A percentile compares a stretch with the other conserved stretches of the same genome.
phyloP scores from a whole-genome alignment of 2,797 vertebrate species.

The Chelonia mydas region DNA sequence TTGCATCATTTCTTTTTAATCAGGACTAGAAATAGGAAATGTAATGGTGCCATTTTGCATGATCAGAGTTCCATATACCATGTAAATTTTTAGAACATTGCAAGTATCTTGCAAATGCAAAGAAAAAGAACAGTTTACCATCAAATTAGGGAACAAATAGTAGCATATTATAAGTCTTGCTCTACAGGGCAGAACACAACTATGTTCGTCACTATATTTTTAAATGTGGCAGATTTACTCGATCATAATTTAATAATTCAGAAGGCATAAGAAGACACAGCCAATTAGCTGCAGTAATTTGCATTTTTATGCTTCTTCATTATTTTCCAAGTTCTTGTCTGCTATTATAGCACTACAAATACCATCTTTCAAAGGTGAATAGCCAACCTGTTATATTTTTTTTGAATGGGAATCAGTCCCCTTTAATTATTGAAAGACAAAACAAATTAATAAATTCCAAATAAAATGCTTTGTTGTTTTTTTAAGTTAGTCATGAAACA shows the following conservation, averaged over 20 bases:
- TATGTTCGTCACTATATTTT: slow-evolving; percentile 75
- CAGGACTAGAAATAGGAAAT: slow-evolving; percentile 13
- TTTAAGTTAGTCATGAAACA: not conserved
- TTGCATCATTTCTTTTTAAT: not conserved
- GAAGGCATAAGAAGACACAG: slow-evolving; percentile 74
- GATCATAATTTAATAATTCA: slow-evolving; percentile 83
- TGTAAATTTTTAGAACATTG: slow-evolving; percentile 16
- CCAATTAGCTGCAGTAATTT: slow-evolving; percentile 81
- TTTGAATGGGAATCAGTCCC: slow-evolving; percentile 74
- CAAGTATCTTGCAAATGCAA: slow-evolving; percentile 30
- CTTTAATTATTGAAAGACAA: slow-evolving; percentile 76
- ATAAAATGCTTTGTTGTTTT: slow-evolving; percentile 57
- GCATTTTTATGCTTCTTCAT: slow-evolving; percentile 81
- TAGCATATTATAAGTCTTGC: slow-evolving; percentile 29
- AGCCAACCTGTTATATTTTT: slow-evolving; percentile 60
- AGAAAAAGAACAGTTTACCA: slow-evolving; percentile 50
- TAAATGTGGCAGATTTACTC: slow-evolving; percentile 73
- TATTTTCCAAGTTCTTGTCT: slow-evolving; percentile 76
- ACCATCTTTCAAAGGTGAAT: slow-evolving; percentile 76
- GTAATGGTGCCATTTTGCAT: not conserved
- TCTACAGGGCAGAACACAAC: slow-evolving; percentile 35
- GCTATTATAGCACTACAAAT: slow-evolving; percentile 70
- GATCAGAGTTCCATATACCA: not conserved
- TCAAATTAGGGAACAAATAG: slow-evolving; percentile 65
- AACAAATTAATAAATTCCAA: slow-evolving; percentile 70